A percentile compares a stretch with the other conserved stretches of the same genome.
These are phyloP conservation scores for Pachycephus smyrnensis DNA, from an alignment of 2,888 invertebrate species.

Conservation along the genomic window DNA sequence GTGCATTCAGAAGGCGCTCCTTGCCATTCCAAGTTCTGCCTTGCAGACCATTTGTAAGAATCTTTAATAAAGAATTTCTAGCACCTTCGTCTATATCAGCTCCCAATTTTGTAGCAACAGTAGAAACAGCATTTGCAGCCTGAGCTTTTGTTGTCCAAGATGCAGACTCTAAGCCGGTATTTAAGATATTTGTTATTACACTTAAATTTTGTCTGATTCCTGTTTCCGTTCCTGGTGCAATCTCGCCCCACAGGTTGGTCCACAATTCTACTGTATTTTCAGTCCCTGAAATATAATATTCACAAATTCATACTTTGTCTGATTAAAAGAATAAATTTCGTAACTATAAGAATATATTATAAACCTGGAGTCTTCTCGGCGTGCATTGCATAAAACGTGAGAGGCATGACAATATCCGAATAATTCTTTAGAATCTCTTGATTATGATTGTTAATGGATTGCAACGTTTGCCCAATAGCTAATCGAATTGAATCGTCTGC, in stretches of 20 bases:
- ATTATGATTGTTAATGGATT: conserved; percentile 85
- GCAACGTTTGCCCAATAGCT: conserved; percentile 80
- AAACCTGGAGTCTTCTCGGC: conserved; percentile 77
- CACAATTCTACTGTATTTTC: conserved; percentile 77
- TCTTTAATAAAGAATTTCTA: conserved; percentile 75
- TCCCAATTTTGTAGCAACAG: conserved; percentile 80
- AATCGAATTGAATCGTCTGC: conserved; percentile 81
- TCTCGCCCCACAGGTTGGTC: conserved; percentile 91
- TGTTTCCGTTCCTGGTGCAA: conserved; percentile 87
- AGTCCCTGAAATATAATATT: conserved; percentile 61
- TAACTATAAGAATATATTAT: neutral
- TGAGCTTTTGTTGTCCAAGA: conserved; percentile 89
- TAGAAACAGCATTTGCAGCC: conserved; percentile 85
- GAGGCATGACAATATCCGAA: conserved; percentile 79
- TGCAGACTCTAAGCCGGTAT: conserved; percentile 80
- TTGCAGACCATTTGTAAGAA: conserved; percentile 77
- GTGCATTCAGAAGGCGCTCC: conserved; percentile 81
- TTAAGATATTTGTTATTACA: conserved; percentile 78
- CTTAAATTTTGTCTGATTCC: conserved; percentile 83
- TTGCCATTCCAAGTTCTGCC: conserved; percentile 95
- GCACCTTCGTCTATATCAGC: conserved; percentile 75
- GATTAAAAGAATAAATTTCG: neutral
- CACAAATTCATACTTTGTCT: neutral
- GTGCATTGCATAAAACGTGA: conserved; percentile 93
- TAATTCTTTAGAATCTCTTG: conserved; percentile 85